These are phyloP conservation scores for Limenitis camilla DNA, from an alignment of 2,888 invertebrate species.

Conservation along the genomic window DNA sequence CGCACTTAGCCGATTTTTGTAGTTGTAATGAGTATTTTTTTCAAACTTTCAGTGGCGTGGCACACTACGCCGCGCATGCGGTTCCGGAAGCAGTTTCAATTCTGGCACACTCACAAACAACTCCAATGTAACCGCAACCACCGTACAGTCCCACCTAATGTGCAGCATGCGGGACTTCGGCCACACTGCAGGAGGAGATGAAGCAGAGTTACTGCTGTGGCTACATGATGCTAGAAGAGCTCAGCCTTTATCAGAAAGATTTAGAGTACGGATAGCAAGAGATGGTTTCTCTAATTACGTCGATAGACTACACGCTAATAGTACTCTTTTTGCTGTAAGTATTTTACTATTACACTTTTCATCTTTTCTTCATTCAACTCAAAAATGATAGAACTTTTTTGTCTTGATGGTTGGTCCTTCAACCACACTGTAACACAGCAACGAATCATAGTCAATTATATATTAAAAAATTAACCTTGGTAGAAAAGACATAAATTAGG, in stretches of 20 bases:
- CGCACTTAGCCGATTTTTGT: too few relatives aligned
- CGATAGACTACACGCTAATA: constrained; percentile 89
- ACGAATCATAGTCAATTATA: too few relatives aligned
- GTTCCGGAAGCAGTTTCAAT: constrained; percentile 65
- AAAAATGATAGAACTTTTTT: too few relatives aligned
- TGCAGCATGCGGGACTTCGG: constrained; percentile 93
- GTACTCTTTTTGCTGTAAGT: constrained; percentile 88
- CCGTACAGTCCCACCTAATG: constrained; percentile 75
- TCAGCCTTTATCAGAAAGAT: constrained; percentile 90
- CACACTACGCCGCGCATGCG: constrained; percentile 62
- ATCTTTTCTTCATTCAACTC: too few relatives aligned
- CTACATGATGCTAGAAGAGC: constrained; percentile 86
- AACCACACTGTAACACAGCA: too few relatives aligned
- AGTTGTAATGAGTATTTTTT: background rate
- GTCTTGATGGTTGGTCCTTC: too few relatives aligned
- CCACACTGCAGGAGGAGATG: constrained; percentile 90
- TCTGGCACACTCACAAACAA: constrained; percentile 59
- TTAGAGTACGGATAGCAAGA: constrained; percentile 90
- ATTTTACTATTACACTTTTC: too few relatives aligned
- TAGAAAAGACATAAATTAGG: too few relatives aligned
- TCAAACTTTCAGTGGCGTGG: constrained; percentile 55
- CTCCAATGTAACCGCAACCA: constrained; percentile 31
- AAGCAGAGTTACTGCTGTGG: constrained; percentile 90
- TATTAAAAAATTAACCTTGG: too few relatives aligned
- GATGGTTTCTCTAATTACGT: constrained; percentile 93